A percentile compares a stretch with the other conserved stretches of the same genome.
phyloP scores from a whole-genome alignment of 2,888 invertebrate species.

The Parnassius glacialis region DNA sequence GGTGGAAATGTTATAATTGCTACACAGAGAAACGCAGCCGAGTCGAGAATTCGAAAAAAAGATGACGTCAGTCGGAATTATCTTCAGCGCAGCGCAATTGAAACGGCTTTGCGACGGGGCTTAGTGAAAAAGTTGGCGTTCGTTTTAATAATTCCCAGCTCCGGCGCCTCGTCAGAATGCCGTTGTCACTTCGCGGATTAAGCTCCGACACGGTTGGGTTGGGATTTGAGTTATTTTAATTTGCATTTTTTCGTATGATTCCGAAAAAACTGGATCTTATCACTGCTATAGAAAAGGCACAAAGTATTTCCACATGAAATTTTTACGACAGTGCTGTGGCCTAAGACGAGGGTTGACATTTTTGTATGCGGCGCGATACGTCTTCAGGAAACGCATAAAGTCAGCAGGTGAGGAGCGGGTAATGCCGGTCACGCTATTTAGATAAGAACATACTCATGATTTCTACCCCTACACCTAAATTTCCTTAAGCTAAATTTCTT shows the following conservation, averaged over 20 bases:
- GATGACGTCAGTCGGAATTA: constrained; percentile 81
- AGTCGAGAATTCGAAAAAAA: constrained; percentile 79
- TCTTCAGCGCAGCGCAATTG: constrained; percentile 81
- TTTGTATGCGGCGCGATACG: constrained; percentile 67
- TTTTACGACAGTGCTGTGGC: constrained; percentile 55
- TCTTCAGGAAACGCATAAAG: constrained; percentile 72
- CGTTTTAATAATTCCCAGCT: constrained; percentile 81
- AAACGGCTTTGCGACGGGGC: constrained; percentile 80
- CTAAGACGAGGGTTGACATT: constrained; percentile 56
- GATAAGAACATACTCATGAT: constrained; percentile 71
- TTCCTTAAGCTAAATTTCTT: constrained; percentile 3
- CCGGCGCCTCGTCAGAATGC: constrained; percentile 81
- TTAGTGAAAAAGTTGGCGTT: constrained; percentile 81
- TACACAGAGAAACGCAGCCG: constrained; percentile 75
- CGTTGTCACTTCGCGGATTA: constrained; percentile 81
- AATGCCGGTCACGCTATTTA: constrained; percentile 76
- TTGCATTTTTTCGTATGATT: constrained; percentile 71
- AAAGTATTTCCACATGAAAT: constrained; percentile 51
- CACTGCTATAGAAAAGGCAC: constrained; percentile 45
- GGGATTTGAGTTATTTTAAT: constrained; percentile 80
- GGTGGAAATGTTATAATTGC: constrained; percentile 81
- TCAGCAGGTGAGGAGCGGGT: constrained; percentile 68
- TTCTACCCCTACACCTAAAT: constrained; percentile 38
- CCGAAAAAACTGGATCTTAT: constrained; percentile 49
- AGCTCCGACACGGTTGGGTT: constrained; percentile 80